Evolutionary conservation across 2,797 vertebrate genomes (phyloP).

Genomic region (Glyptemys insculpta): DNA sequence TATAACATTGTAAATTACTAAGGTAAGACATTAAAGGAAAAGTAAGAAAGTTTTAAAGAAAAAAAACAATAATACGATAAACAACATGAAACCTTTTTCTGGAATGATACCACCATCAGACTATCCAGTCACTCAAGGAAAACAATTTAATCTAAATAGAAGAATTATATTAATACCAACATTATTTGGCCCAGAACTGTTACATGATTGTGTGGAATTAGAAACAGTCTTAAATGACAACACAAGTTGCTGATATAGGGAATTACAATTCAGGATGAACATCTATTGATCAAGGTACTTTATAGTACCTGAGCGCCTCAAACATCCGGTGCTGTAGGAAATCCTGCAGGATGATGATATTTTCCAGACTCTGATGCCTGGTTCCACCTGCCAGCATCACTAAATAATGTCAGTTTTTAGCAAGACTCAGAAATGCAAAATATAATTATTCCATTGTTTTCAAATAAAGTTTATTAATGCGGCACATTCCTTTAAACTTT

Average conservation of each 20-base stretch:
- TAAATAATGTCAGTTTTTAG: slow-evolving; percentile 15
- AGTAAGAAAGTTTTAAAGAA: background rate
- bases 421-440: slow-evolving; percentile 34
- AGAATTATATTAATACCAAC: background rate
- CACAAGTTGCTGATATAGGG: background rate
- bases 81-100: background rate
- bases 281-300: background rate
- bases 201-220: background rate
- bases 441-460: slow-evolving; percentile 22
- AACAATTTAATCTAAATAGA: background rate
- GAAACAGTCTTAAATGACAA: background rate
- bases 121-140: background rate
- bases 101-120: background rate
- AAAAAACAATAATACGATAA: background rate
- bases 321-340: slow-evolving; percentile 16
- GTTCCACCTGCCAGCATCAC: background rate
- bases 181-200: background rate
- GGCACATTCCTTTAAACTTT: slow-evolving; percentile 25
- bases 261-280: background rate
- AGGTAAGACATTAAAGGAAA: background rate
- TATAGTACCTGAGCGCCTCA: slow-evolving; percentile 7
- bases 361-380: background rate
- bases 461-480: background rate
- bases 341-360: background rate
- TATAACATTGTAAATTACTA: background rate